Percentiles rank a stretch among this genome's conserved stretches.
Evolutionary conservation across 2,888 invertebrate genomes (phyloP).

Genomic region (Ormyrus pomaceus): DNA sequence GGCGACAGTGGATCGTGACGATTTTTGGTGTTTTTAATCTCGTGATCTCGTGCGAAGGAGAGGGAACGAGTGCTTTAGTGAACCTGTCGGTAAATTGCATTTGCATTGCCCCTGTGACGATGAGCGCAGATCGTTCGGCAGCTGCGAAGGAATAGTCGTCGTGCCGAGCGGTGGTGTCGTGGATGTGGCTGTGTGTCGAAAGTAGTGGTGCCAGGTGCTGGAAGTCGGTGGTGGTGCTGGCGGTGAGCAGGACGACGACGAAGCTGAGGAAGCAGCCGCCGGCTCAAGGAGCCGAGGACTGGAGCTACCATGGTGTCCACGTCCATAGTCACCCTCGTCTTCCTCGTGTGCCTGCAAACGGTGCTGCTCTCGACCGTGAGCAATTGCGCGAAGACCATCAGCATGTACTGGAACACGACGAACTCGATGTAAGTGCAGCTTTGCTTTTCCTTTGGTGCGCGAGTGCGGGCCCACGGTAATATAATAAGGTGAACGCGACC

Average conservation of each 20-base stretch:
- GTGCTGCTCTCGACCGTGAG: conserved; percentile 82
- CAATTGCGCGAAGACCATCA: conserved; percentile 89
- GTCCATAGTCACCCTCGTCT: conserved; percentile 74
- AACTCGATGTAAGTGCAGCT: conserved; percentile 85
- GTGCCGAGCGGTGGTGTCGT: conserved; percentile 53
- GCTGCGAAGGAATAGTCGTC: not conserved
- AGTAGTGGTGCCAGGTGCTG: conserved; percentile 64
- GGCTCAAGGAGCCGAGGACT: conserved; percentile 21
- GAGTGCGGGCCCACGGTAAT: not conserved
- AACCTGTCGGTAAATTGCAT: not conserved
- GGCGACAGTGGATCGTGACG: conserved; percentile 50
- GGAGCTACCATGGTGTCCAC: conserved; percentile 73
- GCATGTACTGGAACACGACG: conserved; percentile 93
- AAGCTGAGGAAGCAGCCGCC: conserved; percentile 11
- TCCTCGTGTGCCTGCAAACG: conserved; percentile 79
- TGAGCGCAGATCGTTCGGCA: conserved; percentile 20
- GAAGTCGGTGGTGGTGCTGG: conserved; percentile 61
- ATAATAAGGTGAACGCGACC: not conserved
- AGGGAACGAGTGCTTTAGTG: not conserved
- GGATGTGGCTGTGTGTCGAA: conserved; percentile 66
- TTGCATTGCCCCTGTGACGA: not conserved
- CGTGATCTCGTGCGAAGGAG: not conserved
- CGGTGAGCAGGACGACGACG: conserved; percentile 25
- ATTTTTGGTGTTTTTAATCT: not conserved
- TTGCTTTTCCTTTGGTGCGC: not conserved